Conservation (phyloP, 2,797 vertebrate species). For the Prunella strophiata region DNA sequence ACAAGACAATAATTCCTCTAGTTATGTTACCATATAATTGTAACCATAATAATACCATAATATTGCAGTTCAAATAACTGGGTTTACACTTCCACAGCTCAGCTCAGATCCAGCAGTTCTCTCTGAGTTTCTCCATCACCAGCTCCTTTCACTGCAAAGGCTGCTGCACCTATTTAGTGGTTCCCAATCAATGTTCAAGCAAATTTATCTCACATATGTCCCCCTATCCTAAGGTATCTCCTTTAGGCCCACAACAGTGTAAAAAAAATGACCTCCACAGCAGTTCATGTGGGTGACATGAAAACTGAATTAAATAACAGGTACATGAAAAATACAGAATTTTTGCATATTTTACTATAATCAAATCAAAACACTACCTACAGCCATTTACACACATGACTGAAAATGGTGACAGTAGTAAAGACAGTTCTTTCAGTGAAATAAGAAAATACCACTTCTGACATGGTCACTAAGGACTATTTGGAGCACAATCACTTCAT, state of each 20-base stretch:
- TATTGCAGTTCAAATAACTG: neutral
- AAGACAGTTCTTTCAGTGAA: neutral
- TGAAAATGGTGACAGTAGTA: neutral
- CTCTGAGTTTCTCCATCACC: neutral
- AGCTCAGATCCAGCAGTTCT: neutral
- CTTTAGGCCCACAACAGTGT: neutral
- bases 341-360: neutral
- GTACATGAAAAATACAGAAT: neutral
- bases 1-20: neutral
- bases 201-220: neutral
- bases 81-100: neutral
- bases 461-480: neutral
- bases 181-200: neutral
- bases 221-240: neutral
- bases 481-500: neutral
- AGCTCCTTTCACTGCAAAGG: neutral
- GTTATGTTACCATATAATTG: neutral
- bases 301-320: neutral
- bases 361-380: neutral
- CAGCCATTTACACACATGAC: neutral
- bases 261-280: neutral
- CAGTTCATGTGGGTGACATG: neutral
- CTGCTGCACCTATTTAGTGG: neutral
- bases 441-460: neutral
- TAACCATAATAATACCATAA: neutral